Base-by-base conservation (phyloP, 2,797 vertebrate genomes). In the Galaxias olidus region DNA sequence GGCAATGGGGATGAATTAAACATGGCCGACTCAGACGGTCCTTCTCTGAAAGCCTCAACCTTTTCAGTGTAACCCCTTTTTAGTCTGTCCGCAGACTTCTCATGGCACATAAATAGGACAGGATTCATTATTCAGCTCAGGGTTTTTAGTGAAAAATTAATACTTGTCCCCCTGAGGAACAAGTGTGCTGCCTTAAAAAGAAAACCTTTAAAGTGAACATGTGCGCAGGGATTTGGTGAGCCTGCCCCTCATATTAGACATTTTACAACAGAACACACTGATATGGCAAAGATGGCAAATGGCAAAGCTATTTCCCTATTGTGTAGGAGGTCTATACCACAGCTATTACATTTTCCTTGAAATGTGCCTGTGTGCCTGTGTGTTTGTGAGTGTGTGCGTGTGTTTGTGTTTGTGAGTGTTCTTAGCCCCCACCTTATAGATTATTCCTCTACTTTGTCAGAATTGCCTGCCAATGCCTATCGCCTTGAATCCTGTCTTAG, bases 101-200 rank as follows among this genome's bases (percentile, higher is more conserved):
- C 83, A 84, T 79, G 61, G 83, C 70, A 42, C 87, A 89, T 87
- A 90, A 89, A 90, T 87, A 88, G 87, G 84, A 86, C 86, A 84
- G 76, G 84, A 88, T 91, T 90, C 82, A 89, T 91, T 89, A 90
- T 90, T 90, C 86, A 89, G 69, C 73, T 85, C 83, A 85, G 84
- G 88, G 30, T 30, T 86, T 89, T 88, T 76, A 46, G 85, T 90
- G 84, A 90, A 90, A 89, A 87, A 89, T 90, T 78, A 86, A 90
- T 88, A 84, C 84, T 84, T 86, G 86, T 89, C 86, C 87, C 30
- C 86, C 47, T 50, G 82, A 88, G 85, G 83, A 89, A 83, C 68
- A 70, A 83, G 77, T 76, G 75, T 83, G 78, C 80, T 58, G 66
- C 77, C 84, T 84, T 9, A 67, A 77, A 82, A 75, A 80, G 72